Evolutionary conservation across 2,888 invertebrate genomes (phyloP).

Genomic region (Cataglyphis albicans): DNA sequence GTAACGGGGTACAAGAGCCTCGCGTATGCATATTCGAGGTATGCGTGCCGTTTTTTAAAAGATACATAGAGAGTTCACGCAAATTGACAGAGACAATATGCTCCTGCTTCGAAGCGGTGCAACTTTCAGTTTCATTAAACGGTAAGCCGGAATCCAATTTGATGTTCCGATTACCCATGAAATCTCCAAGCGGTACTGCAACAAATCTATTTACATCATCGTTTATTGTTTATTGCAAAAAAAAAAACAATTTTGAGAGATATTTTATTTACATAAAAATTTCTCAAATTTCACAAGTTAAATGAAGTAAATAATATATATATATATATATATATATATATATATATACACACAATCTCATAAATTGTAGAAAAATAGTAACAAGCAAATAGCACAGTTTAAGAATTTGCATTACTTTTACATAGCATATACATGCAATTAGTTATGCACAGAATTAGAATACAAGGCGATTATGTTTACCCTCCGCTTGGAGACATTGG

Average conservation of each 20-base stretch:
- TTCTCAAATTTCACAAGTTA: slow-evolving; percentile 61
- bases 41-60: slow-evolving; percentile 89
- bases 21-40: slow-evolving; percentile 75
- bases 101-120: slow-evolving; percentile 95
- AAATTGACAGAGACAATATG: slow-evolving; percentile 95
- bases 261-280: slow-evolving; percentile 79
- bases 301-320: background rate
- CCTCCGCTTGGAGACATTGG: slow-evolving; percentile 92
- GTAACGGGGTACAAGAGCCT: slow-evolving; percentile 88
- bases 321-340: background rate
- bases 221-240: slow-evolving; percentile 20
- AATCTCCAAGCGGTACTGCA: slow-evolving; percentile 82
- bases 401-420: slow-evolving; percentile 8
- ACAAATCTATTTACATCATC: slow-evolving; percentile 62
- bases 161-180: slow-evolving; percentile 81
- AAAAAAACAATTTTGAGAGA: background rate
- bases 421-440: slow-evolving; percentile 10
- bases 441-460: slow-evolving; percentile 1
- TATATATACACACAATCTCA: background rate
- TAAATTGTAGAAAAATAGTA: background rate
- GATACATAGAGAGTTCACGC: slow-evolving; percentile 94
- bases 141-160: slow-evolving; percentile 87
- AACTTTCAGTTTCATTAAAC: slow-evolving; percentile 93
- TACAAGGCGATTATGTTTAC: slow-evolving; percentile 73
- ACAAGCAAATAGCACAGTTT: background rate